phyloP scores from a whole-genome alignment of 1,140 invertebrate genomes.

The Trialeurodes vaporariorum region DNA sequence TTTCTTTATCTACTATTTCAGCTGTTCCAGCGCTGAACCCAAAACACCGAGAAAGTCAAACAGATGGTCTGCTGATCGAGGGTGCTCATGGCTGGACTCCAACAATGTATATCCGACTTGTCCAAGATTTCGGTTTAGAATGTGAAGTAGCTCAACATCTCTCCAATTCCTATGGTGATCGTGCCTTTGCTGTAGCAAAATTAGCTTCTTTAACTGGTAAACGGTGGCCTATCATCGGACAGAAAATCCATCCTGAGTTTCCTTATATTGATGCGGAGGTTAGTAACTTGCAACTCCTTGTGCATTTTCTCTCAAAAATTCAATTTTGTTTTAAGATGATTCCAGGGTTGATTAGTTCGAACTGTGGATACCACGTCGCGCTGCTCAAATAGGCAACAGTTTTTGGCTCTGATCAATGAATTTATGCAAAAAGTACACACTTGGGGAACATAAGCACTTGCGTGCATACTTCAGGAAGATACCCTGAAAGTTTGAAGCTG shows the following conservation, averaged over 20 bases:
- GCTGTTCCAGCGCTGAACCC: constrained; percentile 55
- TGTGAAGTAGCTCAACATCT: constrained; percentile 93
- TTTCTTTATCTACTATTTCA: constrained; percentile 30
- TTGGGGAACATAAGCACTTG: no score
- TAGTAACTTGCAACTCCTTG: no score
- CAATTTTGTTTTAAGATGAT: no score
- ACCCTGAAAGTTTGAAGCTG: no score
- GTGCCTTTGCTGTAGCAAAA: constrained; percentile 94
- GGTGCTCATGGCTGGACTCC: constrained; percentile 94
- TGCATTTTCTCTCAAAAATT: no score
- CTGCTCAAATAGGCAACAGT: no score
- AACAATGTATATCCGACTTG: constrained; percentile 93
- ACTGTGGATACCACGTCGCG: no score
- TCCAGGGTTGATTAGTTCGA: no score
- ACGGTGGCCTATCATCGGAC: constrained; percentile 92
- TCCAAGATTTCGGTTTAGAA: constrained; percentile 82
- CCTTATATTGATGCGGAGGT: constrained; percentile 99
- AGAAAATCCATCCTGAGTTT: constrained; percentile 92
- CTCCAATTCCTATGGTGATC: constrained; percentile 91
- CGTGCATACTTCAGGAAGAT: no score
- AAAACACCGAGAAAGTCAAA: constrained; percentile 54
- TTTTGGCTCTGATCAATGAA: no score
- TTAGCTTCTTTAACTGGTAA: constrained; percentile 91
- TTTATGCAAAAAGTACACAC: no score
- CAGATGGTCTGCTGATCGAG: constrained; percentile 82